phyloP scores from a whole-genome alignment of 1,140 invertebrate genomes.

The Nasonia giraulti region DNA sequence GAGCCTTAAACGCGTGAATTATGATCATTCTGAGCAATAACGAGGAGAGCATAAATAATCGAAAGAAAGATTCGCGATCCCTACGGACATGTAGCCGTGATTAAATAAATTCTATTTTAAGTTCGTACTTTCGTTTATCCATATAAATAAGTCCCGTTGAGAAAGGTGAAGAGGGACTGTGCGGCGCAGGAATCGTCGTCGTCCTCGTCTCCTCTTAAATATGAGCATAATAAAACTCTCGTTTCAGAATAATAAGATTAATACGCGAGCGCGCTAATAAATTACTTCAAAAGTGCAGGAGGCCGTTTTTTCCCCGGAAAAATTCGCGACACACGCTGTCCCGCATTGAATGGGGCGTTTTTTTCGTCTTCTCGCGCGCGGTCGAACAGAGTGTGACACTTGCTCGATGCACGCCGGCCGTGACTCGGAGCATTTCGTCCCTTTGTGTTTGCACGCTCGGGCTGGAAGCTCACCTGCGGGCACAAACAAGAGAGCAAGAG shows the following conservation, averaged over 20 bases:
- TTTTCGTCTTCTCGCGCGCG: too few relatives aligned
- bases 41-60: neutral
- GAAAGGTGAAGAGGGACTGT: neutral
- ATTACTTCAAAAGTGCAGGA: neutral
- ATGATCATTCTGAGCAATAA: too few relatives aligned
- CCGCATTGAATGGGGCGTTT: neutral
- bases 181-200: neutral
- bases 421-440: neutral
- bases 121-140: neutral
- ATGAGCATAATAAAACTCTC: neutral
- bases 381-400: too few relatives aligned
- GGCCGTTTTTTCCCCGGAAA: neutral
- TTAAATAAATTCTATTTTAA: neutral
- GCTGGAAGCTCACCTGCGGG: conserved; percentile 46
- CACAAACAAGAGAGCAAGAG: conserved; percentile 29
- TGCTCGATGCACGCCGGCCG: too few relatives aligned
- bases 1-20: too few relatives aligned
- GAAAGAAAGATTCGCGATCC: too few relatives aligned
- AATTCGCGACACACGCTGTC: neutral
- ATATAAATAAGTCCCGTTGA: neutral
- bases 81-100: neutral
- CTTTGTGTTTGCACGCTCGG: neutral
- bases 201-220: neutral
- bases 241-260: neutral
- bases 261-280: neutral